phyloP scores from a whole-genome alignment of 2,113 vertebrate genomes.

The Castor canadensis region DNA sequence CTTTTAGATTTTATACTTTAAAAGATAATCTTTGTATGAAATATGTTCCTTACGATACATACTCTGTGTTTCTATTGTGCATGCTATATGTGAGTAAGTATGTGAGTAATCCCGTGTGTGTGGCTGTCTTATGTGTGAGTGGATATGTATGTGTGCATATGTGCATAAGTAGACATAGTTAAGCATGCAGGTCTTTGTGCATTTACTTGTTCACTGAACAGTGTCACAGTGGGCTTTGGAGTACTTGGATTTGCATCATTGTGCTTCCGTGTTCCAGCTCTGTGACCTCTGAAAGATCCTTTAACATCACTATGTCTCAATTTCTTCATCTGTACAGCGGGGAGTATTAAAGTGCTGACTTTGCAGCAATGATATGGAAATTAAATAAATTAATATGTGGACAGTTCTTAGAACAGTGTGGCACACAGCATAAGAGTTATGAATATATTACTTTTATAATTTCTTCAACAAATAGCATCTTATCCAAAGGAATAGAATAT shows the following conservation, averaged over 20 bases:
- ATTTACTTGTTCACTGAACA: neutral
- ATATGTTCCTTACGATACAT: neutral
- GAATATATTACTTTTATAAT: neutral
- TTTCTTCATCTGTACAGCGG: neutral
- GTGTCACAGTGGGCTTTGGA: neutral
- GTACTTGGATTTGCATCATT: neutral
- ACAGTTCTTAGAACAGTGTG: neutral
- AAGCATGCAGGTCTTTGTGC: neutral
- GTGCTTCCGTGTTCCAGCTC: neutral
- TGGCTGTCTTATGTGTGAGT: neutral
- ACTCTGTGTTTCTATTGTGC: neutral
- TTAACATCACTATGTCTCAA: neutral
- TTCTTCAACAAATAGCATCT: conserved; percentile 5
- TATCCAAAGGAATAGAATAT: neutral
- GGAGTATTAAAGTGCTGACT: neutral
- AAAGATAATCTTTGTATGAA: neutral
- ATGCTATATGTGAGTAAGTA: too few relatives aligned
- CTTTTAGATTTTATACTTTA: neutral
- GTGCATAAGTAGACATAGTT: neutral
- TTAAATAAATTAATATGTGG: neutral
- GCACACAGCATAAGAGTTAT: neutral
- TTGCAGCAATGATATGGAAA: neutral
- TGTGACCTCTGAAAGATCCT: conserved; percentile 4
- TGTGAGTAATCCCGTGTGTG: too few relatives aligned
- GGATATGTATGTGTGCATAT: neutral